Conservation (phyloP, 2,113 vertebrate species). For the Colistium nudipinnis region DNA sequence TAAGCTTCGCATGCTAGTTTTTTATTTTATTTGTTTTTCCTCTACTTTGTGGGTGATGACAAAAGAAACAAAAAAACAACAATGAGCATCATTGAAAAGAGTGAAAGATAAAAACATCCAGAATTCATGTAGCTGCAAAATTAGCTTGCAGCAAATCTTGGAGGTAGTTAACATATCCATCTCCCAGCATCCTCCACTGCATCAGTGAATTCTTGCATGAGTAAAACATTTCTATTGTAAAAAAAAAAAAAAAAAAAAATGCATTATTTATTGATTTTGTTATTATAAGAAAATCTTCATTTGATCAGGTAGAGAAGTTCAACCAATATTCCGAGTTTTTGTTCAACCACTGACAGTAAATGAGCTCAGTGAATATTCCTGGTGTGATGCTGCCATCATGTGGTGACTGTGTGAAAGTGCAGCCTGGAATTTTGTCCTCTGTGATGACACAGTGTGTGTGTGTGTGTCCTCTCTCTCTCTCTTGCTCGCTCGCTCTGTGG, state of each 20-base stretch:
- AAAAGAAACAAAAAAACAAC: no score
- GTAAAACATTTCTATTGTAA: no score
- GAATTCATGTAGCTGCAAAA: no score
- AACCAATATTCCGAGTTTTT: no score
- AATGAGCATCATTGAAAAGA: neutral
- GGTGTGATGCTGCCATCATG: conserved; percentile 56
- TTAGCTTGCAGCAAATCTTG: conserved; percentile 8
- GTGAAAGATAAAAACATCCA: neutral
- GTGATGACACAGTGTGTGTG: no score
- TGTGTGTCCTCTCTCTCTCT: neutral
- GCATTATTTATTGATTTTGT: no score
- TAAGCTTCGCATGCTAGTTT: conserved; percentile 43
- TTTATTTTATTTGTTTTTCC: conserved; percentile 47
- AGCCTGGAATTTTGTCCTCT: no score
- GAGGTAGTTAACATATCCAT: neutral
- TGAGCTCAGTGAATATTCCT: no score
- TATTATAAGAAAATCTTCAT: no score
- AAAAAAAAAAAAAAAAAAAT: no score
- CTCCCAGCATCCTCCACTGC: neutral
- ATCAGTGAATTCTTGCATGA: neutral
- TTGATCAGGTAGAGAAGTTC: no score
- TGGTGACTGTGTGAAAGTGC: conserved; percentile 50
- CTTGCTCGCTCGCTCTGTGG: neutral
- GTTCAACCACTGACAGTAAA: no score
- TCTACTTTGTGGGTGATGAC: conserved; percentile 31